These are phyloP conservation scores for Sebastes itinus DNA, from an alignment of 2,797 vertebrate species.

Conservation along the genomic window DNA sequence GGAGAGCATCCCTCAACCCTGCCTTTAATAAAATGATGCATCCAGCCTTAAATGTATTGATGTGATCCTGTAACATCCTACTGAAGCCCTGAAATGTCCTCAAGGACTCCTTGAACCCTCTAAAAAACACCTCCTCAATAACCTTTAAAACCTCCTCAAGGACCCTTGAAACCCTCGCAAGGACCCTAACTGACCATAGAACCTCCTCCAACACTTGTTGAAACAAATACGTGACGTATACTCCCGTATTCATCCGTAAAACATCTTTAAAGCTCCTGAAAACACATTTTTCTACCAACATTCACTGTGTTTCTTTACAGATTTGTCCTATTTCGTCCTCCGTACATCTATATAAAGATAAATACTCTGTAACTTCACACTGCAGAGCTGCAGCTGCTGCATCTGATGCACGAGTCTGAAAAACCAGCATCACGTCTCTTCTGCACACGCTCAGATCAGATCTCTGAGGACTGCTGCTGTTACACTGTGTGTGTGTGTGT, in stretches of 20 bases:
- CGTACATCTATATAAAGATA: too few relatives aligned
- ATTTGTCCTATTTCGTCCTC: too few relatives aligned
- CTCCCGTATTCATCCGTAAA: background rate
- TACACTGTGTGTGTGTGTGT: background rate
- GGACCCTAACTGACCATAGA: background rate
- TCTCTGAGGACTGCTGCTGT: conserved; percentile 5
- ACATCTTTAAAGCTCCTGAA: background rate
- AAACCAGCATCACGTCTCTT: conserved; percentile 10
- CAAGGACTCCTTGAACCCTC: background rate
- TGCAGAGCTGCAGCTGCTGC: background rate
- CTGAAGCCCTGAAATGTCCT: background rate
- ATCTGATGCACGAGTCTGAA: background rate
- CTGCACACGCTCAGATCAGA: conserved; percentile 9
- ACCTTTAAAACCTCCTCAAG: background rate
- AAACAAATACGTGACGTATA: background rate
- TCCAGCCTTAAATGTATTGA: too few relatives aligned
- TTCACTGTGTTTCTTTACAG: too few relatives aligned
- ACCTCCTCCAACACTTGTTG: background rate
- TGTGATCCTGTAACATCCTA: background rate
- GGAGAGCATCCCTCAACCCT: too few relatives aligned
- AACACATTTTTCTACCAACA: too few relatives aligned
- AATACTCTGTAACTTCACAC: too few relatives aligned
- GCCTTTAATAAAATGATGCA: too few relatives aligned
- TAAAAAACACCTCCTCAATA: background rate
- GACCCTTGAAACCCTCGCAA: background rate